Evolutionary conservation across 1,140 invertebrate genomes (phyloP), one percentile per base, ranked within the genome.

Genomic region (Portunus trituberculatus): DNA sequence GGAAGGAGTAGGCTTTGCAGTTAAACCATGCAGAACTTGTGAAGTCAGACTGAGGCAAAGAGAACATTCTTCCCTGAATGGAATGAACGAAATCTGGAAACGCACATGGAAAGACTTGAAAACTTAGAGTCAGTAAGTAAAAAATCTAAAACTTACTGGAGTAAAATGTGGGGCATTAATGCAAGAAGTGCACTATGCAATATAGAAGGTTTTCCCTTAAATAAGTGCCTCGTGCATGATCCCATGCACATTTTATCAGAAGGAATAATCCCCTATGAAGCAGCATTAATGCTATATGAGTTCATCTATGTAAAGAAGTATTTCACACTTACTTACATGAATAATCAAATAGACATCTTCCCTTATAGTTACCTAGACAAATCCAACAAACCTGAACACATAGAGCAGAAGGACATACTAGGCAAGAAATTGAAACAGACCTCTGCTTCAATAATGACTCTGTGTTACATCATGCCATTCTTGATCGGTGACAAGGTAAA

Each of bases 141-240:
- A 31, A 86, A 86, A 86, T n/a, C 84, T 86, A 86, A 31, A 31
- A 31, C 32, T 31, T 86, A 86, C 84, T 76, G 84, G 84, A 86
- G 84, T 86, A 86, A 86, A 86, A 86, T 86, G 84, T n/a, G 84
- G 84, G 84, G 84, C 84, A 86, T 86, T 12, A 86, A 86, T 86
- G 84, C 84, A 86, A 31, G n/a, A 86, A 86, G 84, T 86, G 84
- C 32, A 28, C 32, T n/a, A 31, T 28, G 84, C 84, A 86, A 86
- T n/a, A 86, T 86, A 86, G 84, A 86, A 86, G 32, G 32, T 28
- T 86, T 86, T 86, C n/a, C 32, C n/a, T n/a, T n/a, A n/a, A n/a
- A n/a, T n/a, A n/a, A n/a, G n/a, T n/a, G n/a, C n/a, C n/a, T n/a
- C n/a, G n/a, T 10, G n/a, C 84, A 86, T 86, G 84, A 86, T 31